Base-by-base conservation (phyloP, 2,888 invertebrate genomes). In the Acleris cristana region DNA sequence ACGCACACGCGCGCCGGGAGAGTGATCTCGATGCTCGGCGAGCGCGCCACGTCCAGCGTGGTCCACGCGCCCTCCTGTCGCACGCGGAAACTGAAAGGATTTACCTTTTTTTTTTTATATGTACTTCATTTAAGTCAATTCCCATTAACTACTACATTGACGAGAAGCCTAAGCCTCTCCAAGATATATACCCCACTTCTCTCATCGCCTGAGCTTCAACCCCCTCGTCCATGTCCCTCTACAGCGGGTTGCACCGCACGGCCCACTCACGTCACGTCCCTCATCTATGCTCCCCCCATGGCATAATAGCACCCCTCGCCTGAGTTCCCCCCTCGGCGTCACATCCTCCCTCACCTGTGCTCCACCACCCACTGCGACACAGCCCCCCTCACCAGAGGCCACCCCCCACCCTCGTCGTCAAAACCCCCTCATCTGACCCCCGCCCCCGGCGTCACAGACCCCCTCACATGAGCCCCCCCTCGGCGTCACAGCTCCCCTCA, bases 301-400 rank as follows among this genome's bases (percentile, higher is more conserved):
- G 21, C 1, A 3, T 3, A 1, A 21, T 3, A 21, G 94, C n/a
- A 95, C 95, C 0, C 97, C 96, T 82, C 97, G 97, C 2, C 30
- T 69, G 95, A 95, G 21, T 3, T 21, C 21, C 3, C 21, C 21
- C 23, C 3, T 23, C 23, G 23, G 12, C 99, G 93, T 73, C 97
- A 96, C 75, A 99, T 93, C 0, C 99, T 99, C 0, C 97, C 96
- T 84, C 97, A 97, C 99, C 99, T 99, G 16, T 99, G 94, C 73
- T 96, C 95, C 99, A 99, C 97, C 40, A 97, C 95, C 21, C 2
- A n/a, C n/a, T n/a, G n/a, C n/a, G n/a, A n/a, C 97, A 96, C 75
- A 99, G 93, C 0, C 99, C 99, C 0, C 97, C 96, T 84, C 97
- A 97, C 99, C 99, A 99, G 16, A 99, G 94, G 73, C 96, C 95